Evolutionary conservation across 2,113 vertebrate species (phyloP).

Genomic region (Tringa solitaria): DNA sequence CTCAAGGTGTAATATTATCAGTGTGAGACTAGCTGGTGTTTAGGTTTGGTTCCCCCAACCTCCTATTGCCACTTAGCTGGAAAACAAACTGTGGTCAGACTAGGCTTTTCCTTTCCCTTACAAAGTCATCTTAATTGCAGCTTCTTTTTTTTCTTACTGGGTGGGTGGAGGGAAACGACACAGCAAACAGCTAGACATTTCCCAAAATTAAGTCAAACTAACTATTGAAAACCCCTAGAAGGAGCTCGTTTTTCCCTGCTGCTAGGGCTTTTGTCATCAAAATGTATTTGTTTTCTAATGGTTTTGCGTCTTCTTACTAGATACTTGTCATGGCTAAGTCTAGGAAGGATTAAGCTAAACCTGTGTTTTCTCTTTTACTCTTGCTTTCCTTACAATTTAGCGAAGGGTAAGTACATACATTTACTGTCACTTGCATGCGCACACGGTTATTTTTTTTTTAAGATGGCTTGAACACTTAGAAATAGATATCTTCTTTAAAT

Average conservation of each 20-base stretch:
- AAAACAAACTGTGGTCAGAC: neutral
- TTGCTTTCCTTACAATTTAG: slow-evolving; percentile 74
- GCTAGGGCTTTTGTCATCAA: neutral
- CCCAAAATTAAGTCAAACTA: neutral
- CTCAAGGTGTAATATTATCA: neutral
- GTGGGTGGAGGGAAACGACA: neutral
- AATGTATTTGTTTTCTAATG: neutral
- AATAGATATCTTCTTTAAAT: neutral
- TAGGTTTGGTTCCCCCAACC: neutral
- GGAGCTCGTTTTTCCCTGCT: neutral
- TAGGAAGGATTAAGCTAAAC: slow-evolving; percentile 39
- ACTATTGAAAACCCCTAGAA: neutral
- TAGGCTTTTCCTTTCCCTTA: neutral
- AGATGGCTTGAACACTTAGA: neutral
- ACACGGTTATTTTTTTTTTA: neutral
- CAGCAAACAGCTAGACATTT: accelerated
- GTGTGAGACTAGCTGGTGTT: neutral
- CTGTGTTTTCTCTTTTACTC: slow-evolving; percentile 62
- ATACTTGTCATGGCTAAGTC: neutral
- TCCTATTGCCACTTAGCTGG: neutral
- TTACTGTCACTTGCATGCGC: slow-evolving; percentile 41
- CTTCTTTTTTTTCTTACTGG: neutral
- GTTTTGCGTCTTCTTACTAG: neutral
- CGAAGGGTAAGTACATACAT: slow-evolving; percentile 76
- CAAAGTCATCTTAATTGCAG: neutral